phyloP scores from a whole-genome alignment of 2,797 vertebrate species.

The Apogon talboti region DNA sequence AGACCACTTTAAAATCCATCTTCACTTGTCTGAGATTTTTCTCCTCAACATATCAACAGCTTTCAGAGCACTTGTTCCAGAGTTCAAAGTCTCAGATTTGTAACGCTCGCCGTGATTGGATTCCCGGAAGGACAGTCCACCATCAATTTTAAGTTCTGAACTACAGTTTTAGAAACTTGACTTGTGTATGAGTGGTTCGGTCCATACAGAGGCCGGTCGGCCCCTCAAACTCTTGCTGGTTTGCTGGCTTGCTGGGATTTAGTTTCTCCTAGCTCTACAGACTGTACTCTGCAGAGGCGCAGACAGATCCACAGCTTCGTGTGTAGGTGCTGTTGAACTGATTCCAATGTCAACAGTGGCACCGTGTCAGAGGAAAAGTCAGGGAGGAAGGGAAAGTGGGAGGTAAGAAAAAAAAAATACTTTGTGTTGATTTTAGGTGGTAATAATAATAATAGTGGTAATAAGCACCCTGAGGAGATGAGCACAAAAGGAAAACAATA shows the following conservation, averaged over 20 bases:
- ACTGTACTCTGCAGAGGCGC: constrained; percentile 24
- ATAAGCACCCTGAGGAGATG: constrained; percentile 43
- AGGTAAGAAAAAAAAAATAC: constrained; percentile 47
- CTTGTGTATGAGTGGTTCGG: constrained; percentile 4
- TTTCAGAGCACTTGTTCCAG: background rate
- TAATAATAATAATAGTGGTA: constrained; percentile 52
- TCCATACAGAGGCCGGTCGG: constrained; percentile 52
- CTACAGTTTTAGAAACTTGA: constrained; percentile 10
- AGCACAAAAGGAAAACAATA: constrained; percentile 38
- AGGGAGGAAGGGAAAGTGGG: constrained; percentile 48
- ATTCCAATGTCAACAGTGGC: constrained; percentile 69
- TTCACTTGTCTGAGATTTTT: background rate
- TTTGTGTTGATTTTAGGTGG: constrained; percentile 63
- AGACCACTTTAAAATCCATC: background rate
- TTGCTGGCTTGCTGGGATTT: no score
- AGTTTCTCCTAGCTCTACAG: constrained; percentile 29
- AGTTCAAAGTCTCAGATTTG: background rate
- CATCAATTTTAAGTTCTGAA: constrained; percentile 14
- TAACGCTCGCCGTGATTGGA: background rate
- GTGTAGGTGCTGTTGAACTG: constrained; percentile 61
- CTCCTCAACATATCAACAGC: constrained; percentile 1
- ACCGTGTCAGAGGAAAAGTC: constrained; percentile 53
- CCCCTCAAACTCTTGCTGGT: constrained; percentile 25
- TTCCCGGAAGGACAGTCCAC: background rate
- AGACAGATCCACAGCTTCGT: constrained; percentile 36